These are phyloP conservation scores for Cacatua alba DNA, from an alignment of 2,113 vertebrate genomes.

Conservation along the genomic window DNA sequence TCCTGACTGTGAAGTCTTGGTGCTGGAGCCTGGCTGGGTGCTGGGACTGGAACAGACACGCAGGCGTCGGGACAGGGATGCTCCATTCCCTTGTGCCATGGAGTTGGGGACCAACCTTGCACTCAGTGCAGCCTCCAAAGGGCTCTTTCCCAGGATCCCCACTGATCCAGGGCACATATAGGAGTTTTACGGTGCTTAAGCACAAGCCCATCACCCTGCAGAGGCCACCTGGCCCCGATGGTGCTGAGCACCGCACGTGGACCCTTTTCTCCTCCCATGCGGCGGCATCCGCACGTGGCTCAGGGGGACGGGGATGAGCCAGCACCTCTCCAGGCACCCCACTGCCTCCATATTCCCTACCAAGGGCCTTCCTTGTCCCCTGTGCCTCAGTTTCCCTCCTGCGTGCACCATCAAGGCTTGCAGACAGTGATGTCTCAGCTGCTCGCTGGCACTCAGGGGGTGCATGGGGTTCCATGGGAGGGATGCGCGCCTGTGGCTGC, in stretches of 20 bases:
- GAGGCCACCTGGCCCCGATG: neutral
- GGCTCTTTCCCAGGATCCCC: neutral
- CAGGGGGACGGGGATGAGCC: neutral
- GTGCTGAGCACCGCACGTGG: neutral
- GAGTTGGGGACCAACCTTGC: rapidly evolving
- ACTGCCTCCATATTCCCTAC: rapidly evolving
- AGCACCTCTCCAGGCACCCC: neutral
- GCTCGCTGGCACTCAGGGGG: neutral
- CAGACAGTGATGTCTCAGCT: rapidly evolving
- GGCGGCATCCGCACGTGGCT: neutral
- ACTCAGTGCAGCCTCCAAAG: neutral
- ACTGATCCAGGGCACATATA: neutral
- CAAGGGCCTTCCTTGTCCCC: neutral
- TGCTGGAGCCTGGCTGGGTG: neutral
- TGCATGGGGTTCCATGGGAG: rapidly evolving
- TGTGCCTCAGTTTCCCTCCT: neutral
- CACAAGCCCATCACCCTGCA: neutral
- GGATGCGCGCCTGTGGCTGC: rapidly evolving
- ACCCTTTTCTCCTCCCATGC: neutral
- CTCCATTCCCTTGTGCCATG: rapidly evolving
- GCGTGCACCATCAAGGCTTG: rapidly evolving
- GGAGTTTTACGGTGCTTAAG: neutral
- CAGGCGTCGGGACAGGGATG: rapidly evolving
- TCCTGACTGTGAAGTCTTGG: rapidly evolving
- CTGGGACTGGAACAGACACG: rapidly evolving